phyloP scores from a whole-genome alignment of 2,888 invertebrate species.

The Polylopha cassiicola region DNA sequence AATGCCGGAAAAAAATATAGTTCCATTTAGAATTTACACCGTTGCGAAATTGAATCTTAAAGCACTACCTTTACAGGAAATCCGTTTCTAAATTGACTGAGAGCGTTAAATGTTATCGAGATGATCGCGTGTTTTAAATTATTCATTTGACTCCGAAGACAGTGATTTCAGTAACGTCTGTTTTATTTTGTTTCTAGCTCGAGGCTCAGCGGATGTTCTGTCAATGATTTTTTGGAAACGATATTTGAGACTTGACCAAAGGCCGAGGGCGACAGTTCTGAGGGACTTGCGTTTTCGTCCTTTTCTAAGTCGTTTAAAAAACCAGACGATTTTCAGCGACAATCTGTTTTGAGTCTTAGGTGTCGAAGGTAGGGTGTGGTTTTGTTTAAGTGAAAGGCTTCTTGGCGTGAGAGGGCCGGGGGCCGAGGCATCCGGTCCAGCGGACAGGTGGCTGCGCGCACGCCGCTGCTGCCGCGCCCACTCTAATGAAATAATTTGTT shows the following conservation, averaged over 20 bases:
- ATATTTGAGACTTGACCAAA: slow-evolving; percentile 37
- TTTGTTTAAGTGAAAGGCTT: slow-evolving; percentile 13
- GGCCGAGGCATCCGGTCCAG: slow-evolving; percentile 64
- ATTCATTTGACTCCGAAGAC: slow-evolving; percentile 33
- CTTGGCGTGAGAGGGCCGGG: slow-evolving; percentile 32
- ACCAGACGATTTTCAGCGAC: slow-evolving; percentile 2
- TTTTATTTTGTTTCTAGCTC: slow-evolving; percentile 38
- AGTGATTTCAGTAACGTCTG: slow-evolving; percentile 34
- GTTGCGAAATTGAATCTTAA: too few relatives aligned
- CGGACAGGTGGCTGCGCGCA: slow-evolving; percentile 63
- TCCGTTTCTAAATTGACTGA: too few relatives aligned
- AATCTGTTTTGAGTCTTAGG: background rate
- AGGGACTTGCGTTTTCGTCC: slow-evolving; percentile 27
- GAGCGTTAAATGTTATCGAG: slow-evolving; percentile 23
- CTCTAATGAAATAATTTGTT: slow-evolving; percentile 70
- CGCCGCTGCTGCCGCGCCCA: slow-evolving; percentile 53
- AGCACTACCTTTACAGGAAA: too few relatives aligned
- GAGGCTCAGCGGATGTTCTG: slow-evolving; percentile 40
- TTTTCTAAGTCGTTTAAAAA: slow-evolving; percentile 25
- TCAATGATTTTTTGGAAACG: slow-evolving; percentile 39
- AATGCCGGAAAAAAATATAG: slow-evolving; percentile 10
- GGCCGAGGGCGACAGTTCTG: slow-evolving; percentile 41
- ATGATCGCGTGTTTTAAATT: slow-evolving; percentile 41
- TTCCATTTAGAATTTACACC: too few relatives aligned
- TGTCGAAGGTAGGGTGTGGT: slow-evolving; percentile 13